These are phyloP conservation scores for Lerista edwardsae DNA, from an alignment of 2,797 vertebrate species.

Conservation along the genomic window DNA sequence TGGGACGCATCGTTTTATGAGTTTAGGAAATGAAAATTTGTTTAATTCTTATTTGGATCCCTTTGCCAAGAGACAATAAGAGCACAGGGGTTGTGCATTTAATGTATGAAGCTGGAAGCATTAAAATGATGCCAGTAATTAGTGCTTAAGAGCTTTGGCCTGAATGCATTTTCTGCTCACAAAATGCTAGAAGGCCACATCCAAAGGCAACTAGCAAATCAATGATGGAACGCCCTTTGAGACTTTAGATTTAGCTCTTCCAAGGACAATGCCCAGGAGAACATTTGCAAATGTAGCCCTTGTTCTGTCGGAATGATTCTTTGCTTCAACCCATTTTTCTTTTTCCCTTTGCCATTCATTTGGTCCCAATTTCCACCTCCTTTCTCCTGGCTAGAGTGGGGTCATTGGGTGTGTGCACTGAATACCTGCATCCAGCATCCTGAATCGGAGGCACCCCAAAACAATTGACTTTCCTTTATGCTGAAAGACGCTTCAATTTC, in stretches of 20 bases:
- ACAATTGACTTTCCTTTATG: not conserved
- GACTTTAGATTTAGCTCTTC: constrained; percentile 19
- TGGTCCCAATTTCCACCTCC: not conserved
- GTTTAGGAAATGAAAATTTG: constrained; percentile 35
- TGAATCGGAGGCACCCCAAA: not conserved
- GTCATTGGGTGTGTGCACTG: too few relatives aligned
- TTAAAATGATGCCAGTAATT: not conserved
- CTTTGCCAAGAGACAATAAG: constrained; percentile 44
- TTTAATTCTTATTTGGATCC: not conserved
- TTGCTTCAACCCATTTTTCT: not conserved
- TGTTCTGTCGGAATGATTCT: not conserved
- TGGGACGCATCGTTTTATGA: constrained; percentile 8
- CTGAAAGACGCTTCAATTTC: not conserved
- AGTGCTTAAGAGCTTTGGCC: not conserved
- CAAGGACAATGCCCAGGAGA: constrained; percentile 5
- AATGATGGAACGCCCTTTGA: constrained; percentile 4
- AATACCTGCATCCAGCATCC: too few relatives aligned
- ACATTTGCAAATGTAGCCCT: not conserved
- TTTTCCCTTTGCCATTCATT: not conserved
- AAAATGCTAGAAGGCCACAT: not conserved
- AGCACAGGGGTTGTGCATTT: constrained; percentile 25
- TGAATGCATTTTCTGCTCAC: not conserved
- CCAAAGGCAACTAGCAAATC: not conserved
- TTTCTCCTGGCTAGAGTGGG: not conserved
- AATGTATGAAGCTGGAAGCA: constrained; percentile 41